phyloP scores from a whole-genome alignment of 2,113 vertebrate genomes.

The Bubo scandiacus region DNA sequence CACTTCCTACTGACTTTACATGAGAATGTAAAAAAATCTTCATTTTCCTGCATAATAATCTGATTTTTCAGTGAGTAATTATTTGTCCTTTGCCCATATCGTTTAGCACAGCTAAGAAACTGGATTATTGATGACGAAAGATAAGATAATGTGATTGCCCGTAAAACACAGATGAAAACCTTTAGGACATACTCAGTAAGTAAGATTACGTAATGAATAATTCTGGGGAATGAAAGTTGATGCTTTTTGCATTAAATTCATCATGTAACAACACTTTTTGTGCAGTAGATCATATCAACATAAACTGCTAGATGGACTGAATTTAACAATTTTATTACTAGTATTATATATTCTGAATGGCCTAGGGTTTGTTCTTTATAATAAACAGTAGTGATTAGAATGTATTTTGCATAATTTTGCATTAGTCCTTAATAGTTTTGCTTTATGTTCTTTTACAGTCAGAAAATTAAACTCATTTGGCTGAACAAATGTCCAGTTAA shows the following conservation, averaged over 20 bases:
- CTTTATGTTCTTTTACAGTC: not conserved
- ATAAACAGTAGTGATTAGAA: not conserved
- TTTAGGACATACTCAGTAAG: not conserved
- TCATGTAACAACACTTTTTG: not conserved
- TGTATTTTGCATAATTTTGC: conserved; percentile 14
- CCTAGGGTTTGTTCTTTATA: not conserved
- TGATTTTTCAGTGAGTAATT: not conserved
- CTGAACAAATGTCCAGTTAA: not conserved
- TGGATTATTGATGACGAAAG: not conserved
- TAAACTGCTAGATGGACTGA: not conserved
- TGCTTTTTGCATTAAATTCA: not conserved
- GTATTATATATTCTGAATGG: not conserved
- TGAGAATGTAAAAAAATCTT: not conserved
- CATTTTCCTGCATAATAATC: not conserved
- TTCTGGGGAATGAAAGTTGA: not conserved
- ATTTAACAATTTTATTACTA: not conserved
- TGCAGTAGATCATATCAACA: not conserved
- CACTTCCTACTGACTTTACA: not conserved
- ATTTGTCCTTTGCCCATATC: not conserved
- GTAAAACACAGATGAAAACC: not conserved
- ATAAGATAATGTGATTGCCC: not conserved
- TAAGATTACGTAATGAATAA: not conserved
- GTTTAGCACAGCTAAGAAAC: not conserved
- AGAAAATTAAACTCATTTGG: not conserved
- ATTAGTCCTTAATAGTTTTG: not conserved